A percentile compares a stretch with the other conserved stretches of the same genome.
These are phyloP conservation scores for Dermatophagoides farinae DNA, from an alignment of 1,140 invertebrate species.

Conservation along the genomic window DNA sequence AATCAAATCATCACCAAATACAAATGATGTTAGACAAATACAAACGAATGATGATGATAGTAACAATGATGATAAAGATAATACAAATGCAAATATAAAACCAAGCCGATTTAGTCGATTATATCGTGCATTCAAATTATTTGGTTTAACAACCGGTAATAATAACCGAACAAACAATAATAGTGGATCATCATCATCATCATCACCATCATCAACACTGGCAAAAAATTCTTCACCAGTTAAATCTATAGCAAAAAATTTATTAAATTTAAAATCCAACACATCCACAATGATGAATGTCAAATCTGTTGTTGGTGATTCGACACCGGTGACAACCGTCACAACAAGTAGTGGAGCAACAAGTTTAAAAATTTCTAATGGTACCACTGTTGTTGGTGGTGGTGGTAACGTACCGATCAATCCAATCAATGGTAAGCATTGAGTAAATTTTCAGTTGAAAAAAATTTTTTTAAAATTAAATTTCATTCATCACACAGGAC, in stretches of 20 bases:
- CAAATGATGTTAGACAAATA: neutral
- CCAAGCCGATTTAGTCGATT: neutral
- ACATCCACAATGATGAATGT: neutral
- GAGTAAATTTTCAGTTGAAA: neutral
- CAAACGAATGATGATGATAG: neutral
- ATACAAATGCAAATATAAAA: neutral
- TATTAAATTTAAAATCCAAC: neutral
- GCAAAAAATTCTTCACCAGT: too few species aligned
- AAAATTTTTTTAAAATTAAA: neutral
- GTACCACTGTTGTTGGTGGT: neutral
- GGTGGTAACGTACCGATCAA: neutral
- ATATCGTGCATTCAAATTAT: neutral
- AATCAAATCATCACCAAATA: neutral
- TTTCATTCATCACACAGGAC: neutral
- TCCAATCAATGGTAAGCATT: slow-evolving; percentile 6
- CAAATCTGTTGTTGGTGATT: too few species aligned
- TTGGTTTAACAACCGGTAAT: neutral
- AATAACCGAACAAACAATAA: too few species aligned
- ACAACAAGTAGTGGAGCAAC: neutral
- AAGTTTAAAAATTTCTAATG: too few species aligned
- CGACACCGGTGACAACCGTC: neutral
- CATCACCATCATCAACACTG: too few species aligned
- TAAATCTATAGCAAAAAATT: too few species aligned
- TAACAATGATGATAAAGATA: neutral
- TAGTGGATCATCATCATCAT: too few species aligned